Evolutionary conservation across 1,140 invertebrate species (phyloP), one percentile per base, ranked within the genome.

Genomic region (Rhyacophila brunnea): DNA sequence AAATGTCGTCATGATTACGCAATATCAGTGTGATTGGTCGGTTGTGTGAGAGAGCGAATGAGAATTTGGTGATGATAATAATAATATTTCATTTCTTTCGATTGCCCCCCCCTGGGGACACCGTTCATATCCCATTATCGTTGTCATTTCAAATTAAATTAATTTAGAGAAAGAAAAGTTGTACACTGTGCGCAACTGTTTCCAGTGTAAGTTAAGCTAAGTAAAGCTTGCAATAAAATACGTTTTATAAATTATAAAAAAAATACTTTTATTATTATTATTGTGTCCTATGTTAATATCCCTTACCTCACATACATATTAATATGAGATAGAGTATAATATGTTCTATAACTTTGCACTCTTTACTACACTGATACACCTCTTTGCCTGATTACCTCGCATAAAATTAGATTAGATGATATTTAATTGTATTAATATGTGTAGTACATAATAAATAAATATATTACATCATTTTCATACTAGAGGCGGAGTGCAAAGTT

Each of bases 171-270:
- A 42, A 50, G 28, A 52, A 52, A 52, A 10, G 42, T 38, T 44
- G 42, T 32, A 19, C 47, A 46, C 53, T 55, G 14, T 47, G 47
- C 58, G 55, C 52, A 49, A 49, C 60, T 50, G 38, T 55, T 64
- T 62, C 52, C 53, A 58, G 53, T 64, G 62, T 64, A 60, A 64
- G 62, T 64, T 60, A 64, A 57, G 44, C 60, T 64, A 64, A 64
- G 57, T 40, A 48, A 60, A 60, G 48, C 53, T 64, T 64, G 53
- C 54, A 64, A 64, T 64, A 64, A 64, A 64, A 59, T 59, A 55
- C 53, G 58, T 64, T 64, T 64, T 60, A 52, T 59, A 59, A 51
- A 58, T 36, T 19, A 34, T 17, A 15, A n/a, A 44, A 15, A 4
- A 32, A 17, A 18, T 13, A 46, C 45, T 45, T 13, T 46, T 59